Evolutionary conservation across 2,797 vertebrate genomes (phyloP).

Genomic region (Characodon lateralis): DNA sequence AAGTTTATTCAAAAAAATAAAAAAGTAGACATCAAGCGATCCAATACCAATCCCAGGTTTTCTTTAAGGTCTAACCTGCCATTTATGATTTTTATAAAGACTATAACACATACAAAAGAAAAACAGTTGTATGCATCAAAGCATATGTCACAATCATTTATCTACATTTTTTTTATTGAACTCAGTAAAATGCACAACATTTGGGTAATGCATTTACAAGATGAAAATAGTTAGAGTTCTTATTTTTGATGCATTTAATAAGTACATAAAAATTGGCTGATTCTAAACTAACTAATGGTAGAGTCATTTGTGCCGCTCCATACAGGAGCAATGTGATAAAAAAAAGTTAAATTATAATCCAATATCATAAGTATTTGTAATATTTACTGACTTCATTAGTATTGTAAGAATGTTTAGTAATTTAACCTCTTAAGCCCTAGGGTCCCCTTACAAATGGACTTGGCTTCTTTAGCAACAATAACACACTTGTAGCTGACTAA

Average conservation of each 20-base stretch:
- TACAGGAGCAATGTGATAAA: neutral
- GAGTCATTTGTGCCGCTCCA: no score
- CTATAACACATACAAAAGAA: neutral
- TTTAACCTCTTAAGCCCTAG: neutral
- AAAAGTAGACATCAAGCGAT: neutral
- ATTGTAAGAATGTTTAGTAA: neutral
- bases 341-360: neutral
- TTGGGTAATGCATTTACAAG: neutral
- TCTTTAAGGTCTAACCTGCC: no score
- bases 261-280: neutral
- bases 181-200: neutral
- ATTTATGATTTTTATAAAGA: neutral
- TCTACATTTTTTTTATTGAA: no score
- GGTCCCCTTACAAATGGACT: no score
- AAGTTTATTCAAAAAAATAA: slow-evolving; percentile 18
- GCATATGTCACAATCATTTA: neutral
- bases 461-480: no score
- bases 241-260: neutral
- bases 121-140: neutral
- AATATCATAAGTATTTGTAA: neutral
- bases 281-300: neutral
- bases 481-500: no score
- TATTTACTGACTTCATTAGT: neutral
- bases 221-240: neutral
- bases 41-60: no score